A percentile compares a stretch with the other conserved stretches of the same genome.
Conservation (phyloP, 92 coral and sea anemone species). For the Palythoa heliodiscus region DNA sequence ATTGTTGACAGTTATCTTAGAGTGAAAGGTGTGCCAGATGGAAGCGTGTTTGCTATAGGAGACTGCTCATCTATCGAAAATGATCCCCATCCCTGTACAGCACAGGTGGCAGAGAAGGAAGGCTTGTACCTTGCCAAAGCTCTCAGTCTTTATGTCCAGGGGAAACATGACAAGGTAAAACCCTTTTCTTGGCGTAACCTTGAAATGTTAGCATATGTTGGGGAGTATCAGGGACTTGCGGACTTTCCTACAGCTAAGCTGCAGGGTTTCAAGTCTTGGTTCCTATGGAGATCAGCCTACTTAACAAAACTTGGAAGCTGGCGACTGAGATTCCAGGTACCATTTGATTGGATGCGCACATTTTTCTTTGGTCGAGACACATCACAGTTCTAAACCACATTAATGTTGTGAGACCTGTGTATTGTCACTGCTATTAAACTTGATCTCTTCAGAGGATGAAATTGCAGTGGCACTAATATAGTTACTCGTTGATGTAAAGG, state of each 20-base stretch:
- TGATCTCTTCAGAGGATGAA: not conserved
- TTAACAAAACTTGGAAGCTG: constrained; percentile 95
- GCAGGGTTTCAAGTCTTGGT: constrained; percentile 95
- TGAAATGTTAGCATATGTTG: constrained; percentile 97
- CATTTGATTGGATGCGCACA: constrained; percentile 97
- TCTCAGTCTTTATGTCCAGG: constrained; percentile 67
- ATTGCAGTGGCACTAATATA: not conserved
- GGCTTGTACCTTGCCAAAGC: constrained; percentile 90
- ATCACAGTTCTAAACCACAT: constrained; percentile 71
- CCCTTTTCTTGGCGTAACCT: constrained; percentile 88
- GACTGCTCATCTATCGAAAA: constrained; percentile 89
- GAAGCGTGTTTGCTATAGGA: constrained; percentile 81
- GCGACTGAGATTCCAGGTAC: constrained; percentile 94
- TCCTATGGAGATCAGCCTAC: constrained; percentile 96
- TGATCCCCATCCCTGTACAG: constrained; percentile 89
- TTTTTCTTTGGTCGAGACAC: constrained; percentile 95
- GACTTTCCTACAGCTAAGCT: constrained; percentile 90
- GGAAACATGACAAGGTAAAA: constrained; percentile 55
- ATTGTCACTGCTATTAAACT: not conserved
- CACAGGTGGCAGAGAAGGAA: constrained; percentile 95
- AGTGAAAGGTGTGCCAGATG: constrained; percentile 78
- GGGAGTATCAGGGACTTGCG: constrained; percentile 89
- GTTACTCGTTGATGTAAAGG: not conserved
- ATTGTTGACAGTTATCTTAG: constrained; percentile 72
- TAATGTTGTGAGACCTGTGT: no score